Evolutionary conservation across 2,113 vertebrate genomes (phyloP), one percentile per base, ranked within the genome.

Genomic region (Oryzias javanicus): DNA sequence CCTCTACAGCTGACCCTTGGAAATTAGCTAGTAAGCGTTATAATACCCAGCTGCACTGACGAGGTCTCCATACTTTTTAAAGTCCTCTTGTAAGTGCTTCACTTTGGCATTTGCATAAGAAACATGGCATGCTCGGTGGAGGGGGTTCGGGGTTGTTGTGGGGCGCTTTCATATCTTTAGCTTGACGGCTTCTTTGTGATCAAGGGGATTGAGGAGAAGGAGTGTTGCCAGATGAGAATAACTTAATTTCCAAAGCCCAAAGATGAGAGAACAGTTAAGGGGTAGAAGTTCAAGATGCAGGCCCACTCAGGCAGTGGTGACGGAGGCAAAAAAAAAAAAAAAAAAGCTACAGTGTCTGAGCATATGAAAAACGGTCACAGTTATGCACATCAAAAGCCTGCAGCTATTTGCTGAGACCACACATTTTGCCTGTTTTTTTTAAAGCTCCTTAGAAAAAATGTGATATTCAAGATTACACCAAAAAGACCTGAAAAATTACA

Each of bases 21-120:
- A 96, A 96, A 96, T 97, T 92, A 96, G 94, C 92, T 91, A 94
- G 92, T 94, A 93, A 94, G 94, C 93, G 91, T 94, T 95, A 94
- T 95, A 95, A 95, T 94, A 92, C 92, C 92, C 91, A 89, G 91
- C 91, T 93, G 92, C 92, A 92, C 92, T 94, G 93, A 94, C 90
- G 85, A 92, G 90, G 93, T 93, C 93, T 94, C 91, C 91, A 91
- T 93, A 94, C 95, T 93, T 87, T 95, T 90, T 94, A 93, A 95
- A 96, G 93, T 95, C 92, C 90, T 92, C 94, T 95, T 94, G 93
- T 94, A 96, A 95, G 93, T 94, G 94, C 90, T 93, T 94, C 92
- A 94, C 88, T 87, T 70, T 74, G 4, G 85, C 90, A 95, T 98
- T 97, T 97, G 95, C 95, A 97, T 97, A 93, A 94, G 93, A 95